Base-by-base conservation (phyloP, 1,140 invertebrate genomes). In the Anastrepha obliqua region DNA sequence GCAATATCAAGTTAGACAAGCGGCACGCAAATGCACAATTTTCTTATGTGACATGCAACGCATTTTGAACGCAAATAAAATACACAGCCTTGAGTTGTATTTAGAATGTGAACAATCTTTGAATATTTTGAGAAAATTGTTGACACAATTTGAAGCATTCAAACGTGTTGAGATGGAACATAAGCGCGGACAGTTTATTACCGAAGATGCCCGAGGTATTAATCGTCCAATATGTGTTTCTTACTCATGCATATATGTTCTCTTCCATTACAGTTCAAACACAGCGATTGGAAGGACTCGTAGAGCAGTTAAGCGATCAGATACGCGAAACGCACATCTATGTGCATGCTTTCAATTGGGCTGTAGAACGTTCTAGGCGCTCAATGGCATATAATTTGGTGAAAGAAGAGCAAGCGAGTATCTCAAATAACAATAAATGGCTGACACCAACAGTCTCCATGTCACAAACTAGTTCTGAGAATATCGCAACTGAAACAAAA, bases 1-100 rank as follows among this genome's bases (percentile, higher is more conserved):
- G 39, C 91, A 90, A 67, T 88, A 91, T 87, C 91, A 92, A 44
- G 70, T 92, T 11, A 90, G 90, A 17, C 89, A 91, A 29, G n/a
- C 91, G 29, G 89, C 55, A 86, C 89, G 86, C 74, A 91, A 92
- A n/a, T 29, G 89, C 11, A 89, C 90, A 0, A 89, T 89, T 1
- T 92, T 92, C 51, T 39, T 90, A 9, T 86, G 42, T 78, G 87
- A 62, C 7, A 86, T 86, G 70, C 65, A 88, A 62, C 85, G 85
- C 4, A 65, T 87, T 0, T 70, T 92, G 85, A 89, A 90, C 62
- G 17, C 65, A 0, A 91, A 92, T 88, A 90, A 90, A 39, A 8
- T 88, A 15, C 90, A 91, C 29, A 90, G 91, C 78, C 89, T 85
- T 39, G 85, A 70, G 7, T 90, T 91, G 85, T 90, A 91, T 70